Evolutionary conservation across 1,140 invertebrate genomes (phyloP).

Genomic region (Brachionus sp.): DNA sequence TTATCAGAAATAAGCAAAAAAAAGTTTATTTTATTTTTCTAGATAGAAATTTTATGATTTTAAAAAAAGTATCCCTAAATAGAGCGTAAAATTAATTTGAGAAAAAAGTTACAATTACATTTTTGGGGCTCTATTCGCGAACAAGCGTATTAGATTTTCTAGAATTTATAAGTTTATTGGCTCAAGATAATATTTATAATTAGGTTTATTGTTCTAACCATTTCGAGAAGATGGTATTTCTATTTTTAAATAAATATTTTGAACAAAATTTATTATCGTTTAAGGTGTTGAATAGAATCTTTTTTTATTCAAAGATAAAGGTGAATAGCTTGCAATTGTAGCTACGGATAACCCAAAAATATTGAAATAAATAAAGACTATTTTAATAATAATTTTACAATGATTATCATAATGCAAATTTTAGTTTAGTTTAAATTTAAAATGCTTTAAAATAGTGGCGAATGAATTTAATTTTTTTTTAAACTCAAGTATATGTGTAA

Average conservation of each 20-base stretch:
- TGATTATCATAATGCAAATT: slow-evolving; percentile 10
- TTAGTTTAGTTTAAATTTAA: background rate
- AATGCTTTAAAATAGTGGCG: background rate
- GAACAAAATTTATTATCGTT: background rate
- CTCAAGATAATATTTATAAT: background rate
- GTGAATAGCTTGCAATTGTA: background rate
- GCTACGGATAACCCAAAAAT: background rate
- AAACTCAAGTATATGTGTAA: background rate
- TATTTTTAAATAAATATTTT: background rate
- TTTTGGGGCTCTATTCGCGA: background rate
- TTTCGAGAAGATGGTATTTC: background rate
- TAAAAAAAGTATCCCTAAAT: background rate
- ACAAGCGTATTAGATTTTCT: background rate
- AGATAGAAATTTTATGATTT: background rate
- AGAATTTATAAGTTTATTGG: background rate
- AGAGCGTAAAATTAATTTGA: background rate
- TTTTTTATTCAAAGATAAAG: background rate
- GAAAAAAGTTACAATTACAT: background rate
- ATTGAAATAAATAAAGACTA: background rate
- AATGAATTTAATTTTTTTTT: background rate
- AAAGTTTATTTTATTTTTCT: too few relatives aligned
- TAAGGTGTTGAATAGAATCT: background rate
- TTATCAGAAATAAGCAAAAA: too few relatives aligned
- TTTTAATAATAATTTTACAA: background rate
- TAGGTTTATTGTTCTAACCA: background rate